Evolutionary conservation across 2,888 invertebrate genomes (phyloP).

Genomic region (Hypselothyrea guttata): DNA sequence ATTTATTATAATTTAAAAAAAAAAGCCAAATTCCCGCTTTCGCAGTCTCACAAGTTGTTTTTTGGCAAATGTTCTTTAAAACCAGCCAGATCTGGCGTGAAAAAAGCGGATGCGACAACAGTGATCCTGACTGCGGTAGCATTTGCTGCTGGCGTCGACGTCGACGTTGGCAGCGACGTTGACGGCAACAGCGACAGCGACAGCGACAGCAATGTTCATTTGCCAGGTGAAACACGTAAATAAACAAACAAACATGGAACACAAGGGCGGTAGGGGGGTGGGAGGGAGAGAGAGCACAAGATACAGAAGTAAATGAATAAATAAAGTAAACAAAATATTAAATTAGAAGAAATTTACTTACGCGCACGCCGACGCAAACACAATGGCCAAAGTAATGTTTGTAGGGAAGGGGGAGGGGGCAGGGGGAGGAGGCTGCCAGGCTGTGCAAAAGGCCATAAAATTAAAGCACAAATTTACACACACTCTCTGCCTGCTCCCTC

Average conservation of each 20-base stretch:
- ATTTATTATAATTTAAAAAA: too few species aligned
- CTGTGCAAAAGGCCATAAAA: conserved; percentile 59
- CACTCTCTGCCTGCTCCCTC: conserved; percentile 26
- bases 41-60: too few species aligned
- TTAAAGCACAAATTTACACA: conserved; percentile 58
- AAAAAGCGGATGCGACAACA: too few species aligned
- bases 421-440: conserved; percentile 7
- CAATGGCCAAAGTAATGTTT: conserved; percentile 19
- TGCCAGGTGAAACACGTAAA: conserved; percentile 43
- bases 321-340: conserved; percentile 76
- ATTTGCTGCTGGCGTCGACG: not conserved
- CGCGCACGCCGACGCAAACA: conserved; percentile 61
- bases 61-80: too few species aligned
- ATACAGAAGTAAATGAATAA: conserved; percentile 73
- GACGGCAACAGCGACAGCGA: conserved; percentile 4
- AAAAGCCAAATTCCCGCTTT: too few species aligned
- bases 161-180: not conserved
- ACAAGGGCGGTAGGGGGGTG: not conserved
- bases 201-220: conserved; percentile 1
- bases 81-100: too few species aligned
- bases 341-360: conserved; percentile 75
- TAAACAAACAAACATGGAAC: too few species aligned
- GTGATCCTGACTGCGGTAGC: too few species aligned
- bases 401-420: not conserved
- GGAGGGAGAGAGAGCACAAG: conserved; percentile 21